Percentiles rank a stretch among this genome's conserved stretches.
Evolutionary conservation across 2,113 vertebrate species (phyloP).

Genomic region (Aptenodytes patagonicus): DNA sequence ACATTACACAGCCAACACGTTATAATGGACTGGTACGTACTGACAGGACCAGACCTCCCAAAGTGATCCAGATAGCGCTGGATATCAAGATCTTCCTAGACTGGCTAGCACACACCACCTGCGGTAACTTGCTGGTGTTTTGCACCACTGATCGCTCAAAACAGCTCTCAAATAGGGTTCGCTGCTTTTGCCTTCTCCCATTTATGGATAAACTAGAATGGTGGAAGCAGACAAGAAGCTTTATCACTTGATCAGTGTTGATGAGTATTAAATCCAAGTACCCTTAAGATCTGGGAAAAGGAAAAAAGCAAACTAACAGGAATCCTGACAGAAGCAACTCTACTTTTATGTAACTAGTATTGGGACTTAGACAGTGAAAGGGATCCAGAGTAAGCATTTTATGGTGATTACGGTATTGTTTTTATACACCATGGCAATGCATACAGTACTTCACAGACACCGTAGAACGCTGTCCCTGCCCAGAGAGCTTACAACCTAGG

Average conservation of each 20-base stretch:
- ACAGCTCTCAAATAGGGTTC: neutral
- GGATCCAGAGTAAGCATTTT: neutral
- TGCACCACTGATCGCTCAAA: neutral
- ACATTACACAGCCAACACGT: rapidly evolving
- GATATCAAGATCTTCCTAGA: neutral
- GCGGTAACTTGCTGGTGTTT: neutral
- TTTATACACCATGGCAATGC: neutral
- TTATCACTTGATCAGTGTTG: neutral
- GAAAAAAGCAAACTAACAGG: neutral
- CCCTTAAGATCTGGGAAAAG: neutral
- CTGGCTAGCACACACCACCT: neutral
- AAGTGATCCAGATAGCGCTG: rapidly evolving
- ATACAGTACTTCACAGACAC: neutral
- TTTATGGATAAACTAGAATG: neutral
- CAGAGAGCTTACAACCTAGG: constrained; percentile 29
- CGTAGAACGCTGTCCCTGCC: neutral
- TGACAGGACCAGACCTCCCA: neutral
- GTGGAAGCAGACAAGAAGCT: neutral
- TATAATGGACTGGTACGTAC: rapidly evolving
- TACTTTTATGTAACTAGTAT: neutral
- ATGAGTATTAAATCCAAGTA: neutral
- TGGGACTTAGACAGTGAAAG: neutral
- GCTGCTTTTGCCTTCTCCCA: neutral
- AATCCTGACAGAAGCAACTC: neutral
- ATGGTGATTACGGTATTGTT: neutral